These are phyloP conservation scores for Bombus polaris DNA, from an alignment of 1,140 invertebrate genomes.

Conservation along the genomic window DNA sequence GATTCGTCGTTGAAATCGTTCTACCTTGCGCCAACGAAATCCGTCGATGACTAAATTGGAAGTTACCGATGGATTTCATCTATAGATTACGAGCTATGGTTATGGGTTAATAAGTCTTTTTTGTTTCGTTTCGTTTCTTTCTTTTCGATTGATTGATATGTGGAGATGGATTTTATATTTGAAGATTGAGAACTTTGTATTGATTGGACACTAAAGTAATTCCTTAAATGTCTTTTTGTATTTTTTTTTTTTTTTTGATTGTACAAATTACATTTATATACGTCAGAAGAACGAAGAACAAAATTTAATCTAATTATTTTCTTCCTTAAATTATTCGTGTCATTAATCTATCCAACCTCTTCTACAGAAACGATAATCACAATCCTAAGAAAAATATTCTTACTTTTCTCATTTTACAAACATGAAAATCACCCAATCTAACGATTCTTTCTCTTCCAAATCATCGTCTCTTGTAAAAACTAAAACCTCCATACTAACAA, in stretches of 20 bases:
- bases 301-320: background rate
- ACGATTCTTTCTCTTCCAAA: too few relatives aligned
- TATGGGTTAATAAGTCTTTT: background rate
- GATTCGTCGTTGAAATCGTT: conserved; percentile 28
- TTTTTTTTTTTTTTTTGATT: background rate
- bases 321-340: background rate
- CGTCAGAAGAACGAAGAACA: background rate
- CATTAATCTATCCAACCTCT: background rate
- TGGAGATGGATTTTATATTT: background rate
- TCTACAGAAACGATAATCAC: background rate
- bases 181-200: background rate
- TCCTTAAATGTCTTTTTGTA: too few relatives aligned
- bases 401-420: too few relatives aligned
- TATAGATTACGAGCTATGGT: background rate
- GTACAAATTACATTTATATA: background rate
- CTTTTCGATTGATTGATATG: background rate
- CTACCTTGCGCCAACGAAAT: conserved; percentile 39
- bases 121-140: background rate
- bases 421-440: too few relatives aligned
- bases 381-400: too few relatives aligned
- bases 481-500: too few relatives aligned
- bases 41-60: conserved; percentile 1
- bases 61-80: background rate
- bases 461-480: too few relatives aligned
- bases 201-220: too few relatives aligned